Evolutionary conservation across 2,888 invertebrate species (phyloP), one percentile per base, ranked within the genome.

Genomic region (Aradus depressus): DNA sequence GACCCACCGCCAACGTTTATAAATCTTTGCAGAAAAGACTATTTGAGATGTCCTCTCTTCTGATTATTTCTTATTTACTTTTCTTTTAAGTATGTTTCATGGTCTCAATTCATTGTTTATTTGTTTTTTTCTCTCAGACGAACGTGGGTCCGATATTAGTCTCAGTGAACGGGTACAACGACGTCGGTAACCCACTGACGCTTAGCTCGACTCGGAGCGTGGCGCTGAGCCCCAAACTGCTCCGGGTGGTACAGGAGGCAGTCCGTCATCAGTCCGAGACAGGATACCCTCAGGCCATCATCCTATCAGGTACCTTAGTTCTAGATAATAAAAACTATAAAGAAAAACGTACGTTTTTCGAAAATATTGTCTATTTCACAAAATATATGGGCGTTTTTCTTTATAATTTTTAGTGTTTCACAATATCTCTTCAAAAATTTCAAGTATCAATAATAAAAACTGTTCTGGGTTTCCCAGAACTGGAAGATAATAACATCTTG

Each of bases 271-370:
- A 92, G 71, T 85, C 87, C 51, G 93, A 93, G 74, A 89, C 90
- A 59, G 92, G 92, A 61, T 92, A 91, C 71, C 92, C 92, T 51
- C 93, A 93, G 71, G 91, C 92, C 61, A 87, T 93, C 64, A 90
- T 93, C 60, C 76, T 92, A 51, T 92, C 87, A 58, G 90, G 89
- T 77, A 71, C 64, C n/a, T n/a, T n/a, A n/a, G n/a, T n/a, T n/a
- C n/a, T n/a, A n/a, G n/a, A n/a, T n/a, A n/a, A n/a, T n/a, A n/a
- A n/a, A n/a, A n/a, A n/a, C n/a, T n/a, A n/a, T n/a, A n/a, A n/a
- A n/a, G n/a, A n/a, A n/a, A n/a, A n/a, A n/a, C n/a, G n/a, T n/a
- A n/a, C n/a, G n/a, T n/a, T n/a, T n/a, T n/a, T n/a, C n/a, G n/a
- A n/a, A n/a, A n/a, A n/a, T n/a, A n/a, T n/a, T n/a, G n/a, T n/a